Evolutionary conservation across 2,797 vertebrate genomes (phyloP).

Genomic region (Aldrovandia affinis): DNA sequence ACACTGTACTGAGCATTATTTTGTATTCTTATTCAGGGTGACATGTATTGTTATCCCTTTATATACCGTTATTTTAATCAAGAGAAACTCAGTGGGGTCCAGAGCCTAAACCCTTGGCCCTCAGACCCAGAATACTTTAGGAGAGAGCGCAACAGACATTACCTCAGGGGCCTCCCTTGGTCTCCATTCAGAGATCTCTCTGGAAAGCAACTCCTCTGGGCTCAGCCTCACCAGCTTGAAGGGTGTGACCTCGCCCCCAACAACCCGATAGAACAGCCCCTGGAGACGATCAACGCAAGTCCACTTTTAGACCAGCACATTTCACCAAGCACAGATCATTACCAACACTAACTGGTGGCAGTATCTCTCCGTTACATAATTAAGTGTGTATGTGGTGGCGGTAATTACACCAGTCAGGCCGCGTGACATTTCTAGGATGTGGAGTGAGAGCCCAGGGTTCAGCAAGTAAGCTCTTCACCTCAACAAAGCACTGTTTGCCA

Average conservation of each 20-base stretch:
- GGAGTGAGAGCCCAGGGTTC: not conserved
- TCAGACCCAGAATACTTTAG: too few relatives aligned
- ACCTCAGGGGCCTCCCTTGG: slow-evolving; percentile 81
- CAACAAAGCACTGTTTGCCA: too few relatives aligned
- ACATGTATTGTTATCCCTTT: too few relatives aligned
- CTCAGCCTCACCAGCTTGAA: slow-evolving; percentile 93
- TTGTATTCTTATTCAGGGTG: too few relatives aligned
- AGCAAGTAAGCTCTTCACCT: not conserved
- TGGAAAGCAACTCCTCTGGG: slow-evolving; percentile 91
- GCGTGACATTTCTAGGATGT: too few relatives aligned
- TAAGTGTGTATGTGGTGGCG: too few relatives aligned
- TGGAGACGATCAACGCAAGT: slow-evolving; percentile 53
- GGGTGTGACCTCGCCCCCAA: slow-evolving; percentile 87
- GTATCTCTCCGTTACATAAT: not conserved
- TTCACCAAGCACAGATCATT: not conserved
- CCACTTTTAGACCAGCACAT: not conserved
- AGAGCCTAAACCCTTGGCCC: too few relatives aligned
- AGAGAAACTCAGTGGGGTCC: too few relatives aligned
- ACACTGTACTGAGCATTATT: too few relatives aligned
- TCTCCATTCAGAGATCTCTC: slow-evolving; percentile 90
- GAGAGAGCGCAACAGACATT: slow-evolving; percentile 23
- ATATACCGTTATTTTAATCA: too few relatives aligned
- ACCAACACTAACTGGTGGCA: not conserved
- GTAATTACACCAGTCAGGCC: too few relatives aligned
- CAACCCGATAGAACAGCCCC: slow-evolving; percentile 95